Evolutionary conservation across 1,140 invertebrate genomes (phyloP), one percentile per base, ranked within the genome.

Genomic region (Pseudomyrmex cubaensis): DNA sequence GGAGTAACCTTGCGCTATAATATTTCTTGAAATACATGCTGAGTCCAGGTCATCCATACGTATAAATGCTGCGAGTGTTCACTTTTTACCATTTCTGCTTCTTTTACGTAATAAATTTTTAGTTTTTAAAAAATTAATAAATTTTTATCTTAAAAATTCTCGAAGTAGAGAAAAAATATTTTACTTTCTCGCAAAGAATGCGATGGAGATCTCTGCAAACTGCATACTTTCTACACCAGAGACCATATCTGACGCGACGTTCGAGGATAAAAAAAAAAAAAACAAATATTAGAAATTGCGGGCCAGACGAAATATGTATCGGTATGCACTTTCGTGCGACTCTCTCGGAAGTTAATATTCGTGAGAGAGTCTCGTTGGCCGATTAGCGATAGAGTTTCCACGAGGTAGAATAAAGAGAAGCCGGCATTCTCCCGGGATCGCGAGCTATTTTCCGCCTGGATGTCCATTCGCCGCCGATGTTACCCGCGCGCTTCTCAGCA

Each of bases 361-460:
- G 52, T 20, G 46, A 44, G 22, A 46, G 50, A 62, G n/a, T 54
- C 50, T 56, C 56, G 9, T 35, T 9, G 57, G 25, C 48, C 56
- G 54, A 82, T 85, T 85, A 82, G 22, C 13, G 59, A 57, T 2
- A 35, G 17, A n/a, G n/a, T 12, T 82, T 64, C 12, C 2, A n/a
- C 25, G 17, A 13, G 17, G 10, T 25, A 12, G 54, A 48, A 69
- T 25, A 48, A 78, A 69, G 35, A 25, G 12, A 35, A 10, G 15
- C 56, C 35, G n/a, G 12, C 46, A 22, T 76, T 46, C 25, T 62
- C 61, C 35, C 22, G 10, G 20, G 46, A 20, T 22, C 52, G 46
- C 57, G 52, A n/a, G 17, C 15, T 72, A 54, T 87, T 87, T 70
- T 80, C 54, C 52, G n/a, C 50, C 57, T 52, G 61, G 52, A 80